Evolutionary conservation across 2,113 vertebrate genomes (phyloP).

Genomic region (Meleagris gallopavo): DNA sequence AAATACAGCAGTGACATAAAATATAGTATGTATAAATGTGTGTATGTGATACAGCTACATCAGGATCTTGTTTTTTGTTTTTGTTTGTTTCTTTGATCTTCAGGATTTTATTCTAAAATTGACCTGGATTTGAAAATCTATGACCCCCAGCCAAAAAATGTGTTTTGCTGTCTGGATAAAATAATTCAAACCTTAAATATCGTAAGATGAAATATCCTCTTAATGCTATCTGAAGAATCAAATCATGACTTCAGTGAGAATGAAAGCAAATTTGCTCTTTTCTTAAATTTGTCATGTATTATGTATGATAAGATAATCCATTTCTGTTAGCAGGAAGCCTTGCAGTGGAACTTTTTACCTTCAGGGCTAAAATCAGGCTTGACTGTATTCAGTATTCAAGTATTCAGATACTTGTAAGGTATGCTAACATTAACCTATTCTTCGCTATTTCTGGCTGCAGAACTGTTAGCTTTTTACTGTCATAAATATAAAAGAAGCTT

Average conservation of each 20-base stretch:
- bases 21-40: too few species aligned
- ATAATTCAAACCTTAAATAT: conserved; percentile 23
- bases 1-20: background rate
- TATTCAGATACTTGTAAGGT: background rate
- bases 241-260: background rate
- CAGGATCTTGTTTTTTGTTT: background rate
- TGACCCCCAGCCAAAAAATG: conserved; percentile 13
- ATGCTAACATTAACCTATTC: background rate
- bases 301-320: background rate
- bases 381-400: too few species aligned
- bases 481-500: background rate
- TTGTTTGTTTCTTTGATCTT: background rate
- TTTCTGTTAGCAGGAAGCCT: background rate
- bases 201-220: background rate
- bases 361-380: background rate
- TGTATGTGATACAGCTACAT: background rate
- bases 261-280: background rate
- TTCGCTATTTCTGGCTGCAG: background rate
- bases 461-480: background rate
- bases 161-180: background rate
- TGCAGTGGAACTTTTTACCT: background rate
- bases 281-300: background rate
- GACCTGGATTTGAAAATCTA: background rate
- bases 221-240: background rate
- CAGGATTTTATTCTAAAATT: conserved; percentile 15